Evolutionary conservation across 1,140 invertebrate genomes (phyloP), one percentile per base, ranked within the genome.

Genomic region (Laupala kohalensis): DNA sequence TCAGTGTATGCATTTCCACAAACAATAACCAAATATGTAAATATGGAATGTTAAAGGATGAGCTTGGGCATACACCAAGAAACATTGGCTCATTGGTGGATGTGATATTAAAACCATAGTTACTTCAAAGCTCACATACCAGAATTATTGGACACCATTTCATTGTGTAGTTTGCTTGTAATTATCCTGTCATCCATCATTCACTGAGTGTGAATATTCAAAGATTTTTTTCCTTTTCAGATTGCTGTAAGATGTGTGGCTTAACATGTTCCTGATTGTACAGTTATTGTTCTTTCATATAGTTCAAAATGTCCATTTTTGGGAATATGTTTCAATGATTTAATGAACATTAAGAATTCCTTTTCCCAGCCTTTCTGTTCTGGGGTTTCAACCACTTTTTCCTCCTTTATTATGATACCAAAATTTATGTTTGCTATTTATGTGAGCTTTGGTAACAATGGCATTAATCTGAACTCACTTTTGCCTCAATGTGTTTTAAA

Each of bases 11-110:
- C 37, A 53, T 53, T 53, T 53, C 37, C 37, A 53, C 37, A 53
- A 53, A 53, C 19, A 53, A 13, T 13, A 19, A 9, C 9, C 9
- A 13, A 53, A 53, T 19, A 53, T 53, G 37, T 53, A 53, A 53
- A 53, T 53, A 53, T 53, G 37, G 37, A 53, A 9, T 53, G 37
- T 53, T 53, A 53, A 53, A 53, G 37, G 37, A 53, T 53, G 37
- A 13, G 37, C 37, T 26, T 29, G 70, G 71, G 62, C 64, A 53
- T 70, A 67, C 72, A 73, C 78, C 78, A 79, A 81, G 82, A 82
- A 82, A 82, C 82, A 82, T 83, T 83, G 82, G 81, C 82, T 83
- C 81, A 80, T 83, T 83, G 80, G 80, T 77, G 78, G 79, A 78
- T 71, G 70, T 68, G 72, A 67, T 71, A 29, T 19, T 23, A 29